These are phyloP conservation scores for Pogonognathellus flavescens DNA, from an alignment of 1,140 invertebrate genomes.

Conservation along the genomic window DNA sequence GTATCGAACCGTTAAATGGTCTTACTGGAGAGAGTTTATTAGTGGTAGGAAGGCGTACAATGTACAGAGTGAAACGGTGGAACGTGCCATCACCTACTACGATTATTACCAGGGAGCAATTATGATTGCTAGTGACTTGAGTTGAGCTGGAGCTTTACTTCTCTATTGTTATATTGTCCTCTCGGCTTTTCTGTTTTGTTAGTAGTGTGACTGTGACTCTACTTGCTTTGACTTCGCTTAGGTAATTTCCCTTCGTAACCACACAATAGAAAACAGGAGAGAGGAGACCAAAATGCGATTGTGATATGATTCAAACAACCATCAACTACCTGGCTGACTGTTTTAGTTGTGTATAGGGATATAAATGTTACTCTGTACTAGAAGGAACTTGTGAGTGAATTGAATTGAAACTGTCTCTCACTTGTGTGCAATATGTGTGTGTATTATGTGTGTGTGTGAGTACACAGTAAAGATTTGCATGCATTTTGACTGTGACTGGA, in stretches of 20 bases:
- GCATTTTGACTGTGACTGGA: slow-evolving; percentile 49
- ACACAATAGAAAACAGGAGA: too few relatives aligned
- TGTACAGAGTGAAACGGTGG: slow-evolving; percentile 34
- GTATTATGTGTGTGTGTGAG: slow-evolving; percentile 8
- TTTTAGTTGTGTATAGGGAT: too few relatives aligned
- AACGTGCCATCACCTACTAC: slow-evolving; percentile 51
- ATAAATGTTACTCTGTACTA: too few relatives aligned
- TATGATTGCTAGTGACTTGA: slow-evolving; percentile 24
- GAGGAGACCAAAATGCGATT: too few relatives aligned
- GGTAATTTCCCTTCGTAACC: too few relatives aligned
- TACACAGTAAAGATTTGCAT: slow-evolving; percentile 40
- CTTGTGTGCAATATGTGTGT: slow-evolving; percentile 11
- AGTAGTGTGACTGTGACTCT: too few relatives aligned
- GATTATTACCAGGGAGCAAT: slow-evolving; percentile 35
- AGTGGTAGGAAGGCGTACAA: slow-evolving; percentile 9
- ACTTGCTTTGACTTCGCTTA: too few relatives aligned
- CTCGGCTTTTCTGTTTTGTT: too few relatives aligned
- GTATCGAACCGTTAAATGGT: slow-evolving; percentile 44
- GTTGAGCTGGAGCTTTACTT: neutral
- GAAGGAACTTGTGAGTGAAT: neutral
- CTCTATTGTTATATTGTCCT: too few relatives aligned
- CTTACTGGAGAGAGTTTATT: slow-evolving; percentile 34
- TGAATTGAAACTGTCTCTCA: slow-evolving; percentile 17
- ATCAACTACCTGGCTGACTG: too few relatives aligned
- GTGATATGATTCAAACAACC: too few relatives aligned